Base-by-base conservation (phyloP, 2,888 invertebrate species). In the Didymodactylos carnosus region DNA sequence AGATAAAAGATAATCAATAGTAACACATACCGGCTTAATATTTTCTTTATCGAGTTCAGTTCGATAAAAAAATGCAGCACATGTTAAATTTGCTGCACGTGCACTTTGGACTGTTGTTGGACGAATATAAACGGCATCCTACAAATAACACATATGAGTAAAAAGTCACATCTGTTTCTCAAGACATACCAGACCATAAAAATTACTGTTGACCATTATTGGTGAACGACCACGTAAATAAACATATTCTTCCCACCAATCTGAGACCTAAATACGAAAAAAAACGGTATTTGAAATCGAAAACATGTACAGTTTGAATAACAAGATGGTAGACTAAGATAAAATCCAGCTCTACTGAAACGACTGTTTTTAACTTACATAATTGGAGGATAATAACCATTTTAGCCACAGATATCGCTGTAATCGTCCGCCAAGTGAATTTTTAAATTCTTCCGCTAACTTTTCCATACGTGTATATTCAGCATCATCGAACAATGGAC, bases 221-320 rank as follows among this genome's bases (percentile, higher is more conserved):
- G 97, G 93, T 2, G 92, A 90, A 75, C 98, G 88, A 25, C 95
- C 94, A 73, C 94, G 87, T 41, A 98, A 87, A 83, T 98, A 98
- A 27, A 98, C 94, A 82, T 94, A 98, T 83, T 98, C 95, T 84
- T 98, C 98, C 98, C 98, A 98, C 98, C 98, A 98, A 88, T 99
- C 98, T 0, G 62, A 62, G 6, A 62, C 62, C 62, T 62, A 62
- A 62, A 49, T 13, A 19, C n/a, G n/a, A n/a, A n/a, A n/a, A n/a
- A n/a, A n/a, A n/a, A n/a, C n/a, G n/a, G n/a, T n/a, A n/a, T n/a
- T n/a, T n/a, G n/a, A n/a, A n/a, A n/a, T n/a, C n/a, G n/a, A n/a
- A n/a, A n/a, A n/a, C n/a, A n/a, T n/a, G n/a, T n/a, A n/a, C n/a
- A n/a, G n/a, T n/a, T n/a, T n/a, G n/a, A n/a, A n/a, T n/a, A n/a